Conservation (phyloP, 2,888 invertebrate species). For the Argyresthia albistria region DNA sequence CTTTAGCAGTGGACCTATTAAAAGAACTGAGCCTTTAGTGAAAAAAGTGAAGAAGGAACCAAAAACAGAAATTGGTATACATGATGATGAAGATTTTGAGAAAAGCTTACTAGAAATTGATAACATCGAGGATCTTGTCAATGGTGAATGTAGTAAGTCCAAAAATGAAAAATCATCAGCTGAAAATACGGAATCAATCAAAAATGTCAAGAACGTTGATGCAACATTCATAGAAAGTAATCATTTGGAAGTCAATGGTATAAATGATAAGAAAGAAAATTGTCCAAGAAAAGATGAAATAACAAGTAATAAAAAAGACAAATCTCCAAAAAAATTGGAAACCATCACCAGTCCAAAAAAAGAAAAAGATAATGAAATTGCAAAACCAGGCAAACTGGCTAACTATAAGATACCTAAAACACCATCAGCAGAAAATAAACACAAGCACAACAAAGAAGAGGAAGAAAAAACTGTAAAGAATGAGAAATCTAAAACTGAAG, state of each 20-base stretch:
- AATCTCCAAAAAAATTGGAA: slow-evolving; percentile 3
- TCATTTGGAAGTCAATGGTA: background rate
- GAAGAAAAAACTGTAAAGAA: background rate
- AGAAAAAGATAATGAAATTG: slow-evolving; percentile 5
- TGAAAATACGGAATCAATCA: background rate
- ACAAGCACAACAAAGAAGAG: background rate
- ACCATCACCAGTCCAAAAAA: background rate
- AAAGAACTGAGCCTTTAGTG: slow-evolving; percentile 63
- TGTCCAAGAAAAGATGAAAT: slow-evolving; percentile 4
- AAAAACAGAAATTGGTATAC: slow-evolving; percentile 66
- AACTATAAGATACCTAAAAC: slow-evolving; percentile 4
- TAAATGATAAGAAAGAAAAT: background rate
- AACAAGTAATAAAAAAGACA: background rate
- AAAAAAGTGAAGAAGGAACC: slow-evolving; percentile 44
- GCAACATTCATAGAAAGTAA: slow-evolving; percentile 22
- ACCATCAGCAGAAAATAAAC: slow-evolving; percentile 4
- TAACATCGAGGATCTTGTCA: slow-evolving; percentile 27
- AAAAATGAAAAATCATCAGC: background rate
- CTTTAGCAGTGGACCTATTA: slow-evolving; percentile 75
- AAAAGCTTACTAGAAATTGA: slow-evolving; percentile 78
- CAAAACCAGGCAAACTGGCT: background rate
- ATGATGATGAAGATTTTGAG: slow-evolving; percentile 80
- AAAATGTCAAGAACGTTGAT: slow-evolving; percentile 5
- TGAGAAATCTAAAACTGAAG: too few relatives aligned
- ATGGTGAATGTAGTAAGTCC: background rate